These are phyloP conservation scores for Camponotus pennsylvanicus DNA, from an alignment of 1,140 invertebrate genomes.

Conservation along the genomic window DNA sequence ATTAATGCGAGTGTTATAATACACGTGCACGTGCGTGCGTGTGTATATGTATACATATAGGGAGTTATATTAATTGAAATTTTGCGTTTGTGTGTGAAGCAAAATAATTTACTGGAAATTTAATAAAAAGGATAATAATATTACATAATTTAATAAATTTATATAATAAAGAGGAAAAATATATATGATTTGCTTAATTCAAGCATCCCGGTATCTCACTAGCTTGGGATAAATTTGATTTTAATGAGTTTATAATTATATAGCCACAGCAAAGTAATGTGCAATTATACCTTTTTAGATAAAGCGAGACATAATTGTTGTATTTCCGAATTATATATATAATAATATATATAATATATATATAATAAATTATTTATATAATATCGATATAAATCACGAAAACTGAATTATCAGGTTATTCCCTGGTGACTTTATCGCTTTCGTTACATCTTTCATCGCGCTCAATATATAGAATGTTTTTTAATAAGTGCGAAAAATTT, in stretches of 20 bases:
- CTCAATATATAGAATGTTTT: background rate
- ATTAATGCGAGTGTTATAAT: constrained; percentile 41
- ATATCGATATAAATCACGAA: background rate
- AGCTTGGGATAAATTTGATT: background rate
- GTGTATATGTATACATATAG: background rate
- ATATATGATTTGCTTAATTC: background rate
- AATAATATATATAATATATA: too few species aligned
- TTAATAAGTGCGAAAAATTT: too few species aligned
- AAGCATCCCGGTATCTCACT: background rate
- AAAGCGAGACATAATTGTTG: background rate
- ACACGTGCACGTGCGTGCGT: constrained; percentile 50
- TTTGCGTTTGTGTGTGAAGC: background rate
- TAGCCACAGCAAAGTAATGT: background rate
- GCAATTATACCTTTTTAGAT: constrained; percentile 4
- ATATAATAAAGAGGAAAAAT: too few species aligned
- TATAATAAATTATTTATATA: background rate
- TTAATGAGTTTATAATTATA: constrained; percentile 13
- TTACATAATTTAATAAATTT: constrained; percentile 10
- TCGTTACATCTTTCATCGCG: background rate
- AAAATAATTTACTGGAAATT: background rate
- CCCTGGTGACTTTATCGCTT: background rate
- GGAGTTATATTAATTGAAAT: constrained; percentile 13
- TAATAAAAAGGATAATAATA: constrained; percentile 1
- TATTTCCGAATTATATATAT: constrained; percentile 7
- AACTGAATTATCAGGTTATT: constrained; percentile 14